Evolutionary conservation across 2,113 vertebrate genomes (phyloP).

Genomic region (Campylomormyrus numenius): DNA sequence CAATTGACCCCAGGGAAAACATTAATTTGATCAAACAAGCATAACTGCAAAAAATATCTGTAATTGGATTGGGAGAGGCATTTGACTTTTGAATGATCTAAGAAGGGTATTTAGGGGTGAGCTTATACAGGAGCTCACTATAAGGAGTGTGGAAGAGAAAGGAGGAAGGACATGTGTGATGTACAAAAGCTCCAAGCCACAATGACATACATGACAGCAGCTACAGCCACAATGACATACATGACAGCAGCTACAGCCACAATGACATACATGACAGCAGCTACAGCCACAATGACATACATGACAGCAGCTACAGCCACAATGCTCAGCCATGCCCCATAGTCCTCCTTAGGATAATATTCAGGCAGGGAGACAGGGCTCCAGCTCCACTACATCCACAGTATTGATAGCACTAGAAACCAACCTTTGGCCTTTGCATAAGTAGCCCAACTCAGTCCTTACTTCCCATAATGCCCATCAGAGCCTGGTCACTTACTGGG

Average conservation of each 20-base stretch:
- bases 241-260: background rate
- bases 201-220: no score
- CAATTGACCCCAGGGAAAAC: background rate
- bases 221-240: no score
- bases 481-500: background rate
- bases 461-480: background rate
- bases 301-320: background rate
- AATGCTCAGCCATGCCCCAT: background rate
- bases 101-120: background rate
- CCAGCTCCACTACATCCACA: background rate
- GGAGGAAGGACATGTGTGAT: background rate
- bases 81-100: background rate
- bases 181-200: background rate
- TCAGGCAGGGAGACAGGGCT: background rate
- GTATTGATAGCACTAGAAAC: background rate
- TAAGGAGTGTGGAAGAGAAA: background rate
- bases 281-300: background rate
- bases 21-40: background rate
- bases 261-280: no score
- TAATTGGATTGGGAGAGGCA: background rate
- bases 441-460: background rate
- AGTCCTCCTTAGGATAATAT: background rate
- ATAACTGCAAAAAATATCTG: background rate
- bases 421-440: background rate
- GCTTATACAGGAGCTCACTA: background rate